Conservation (phyloP, 2,797 vertebrate genomes). For the Acipenser oxyrinchus region DNA sequence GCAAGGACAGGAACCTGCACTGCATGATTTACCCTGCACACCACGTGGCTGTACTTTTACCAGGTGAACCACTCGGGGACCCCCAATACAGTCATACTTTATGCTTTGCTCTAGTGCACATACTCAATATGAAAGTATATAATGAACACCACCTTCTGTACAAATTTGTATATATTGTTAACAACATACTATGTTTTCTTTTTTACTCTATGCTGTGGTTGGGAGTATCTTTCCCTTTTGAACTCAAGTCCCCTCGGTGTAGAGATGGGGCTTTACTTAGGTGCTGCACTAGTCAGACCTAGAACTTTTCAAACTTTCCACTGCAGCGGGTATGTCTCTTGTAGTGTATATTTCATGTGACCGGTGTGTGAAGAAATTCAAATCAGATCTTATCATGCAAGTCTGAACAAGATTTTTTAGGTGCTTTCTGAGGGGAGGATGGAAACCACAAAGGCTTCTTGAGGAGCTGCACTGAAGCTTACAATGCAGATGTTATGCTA, state of each 20-base stretch:
- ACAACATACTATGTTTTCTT: too few species aligned
- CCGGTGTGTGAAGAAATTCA: not conserved
- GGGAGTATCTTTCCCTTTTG: not conserved
- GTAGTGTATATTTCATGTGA: not conserved
- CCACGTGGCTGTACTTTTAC: too few species aligned
- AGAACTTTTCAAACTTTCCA: conserved; percentile 18
- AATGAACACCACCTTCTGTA: too few species aligned
- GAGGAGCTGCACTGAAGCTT: not conserved
- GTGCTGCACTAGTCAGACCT: not conserved
- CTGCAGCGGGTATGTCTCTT: not conserved
- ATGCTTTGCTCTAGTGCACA: too few species aligned
- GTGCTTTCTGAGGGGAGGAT: not conserved
- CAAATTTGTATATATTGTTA: too few species aligned
- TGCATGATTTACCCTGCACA: too few species aligned
- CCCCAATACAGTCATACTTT: too few species aligned
- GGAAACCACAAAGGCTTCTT: not conserved
- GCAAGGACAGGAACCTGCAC: too few species aligned
- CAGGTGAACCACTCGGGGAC: too few species aligned
- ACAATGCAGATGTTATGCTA: too few species aligned
- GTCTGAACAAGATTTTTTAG: not conserved
- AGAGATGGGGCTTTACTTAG: not conserved
- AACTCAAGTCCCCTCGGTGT: not conserved
- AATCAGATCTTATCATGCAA: not conserved
- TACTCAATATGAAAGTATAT: too few species aligned
- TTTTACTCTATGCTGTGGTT: too few species aligned